Evolutionary conservation across 2,888 invertebrate genomes (phyloP).

Genomic region (Dolomedes plantarius): DNA sequence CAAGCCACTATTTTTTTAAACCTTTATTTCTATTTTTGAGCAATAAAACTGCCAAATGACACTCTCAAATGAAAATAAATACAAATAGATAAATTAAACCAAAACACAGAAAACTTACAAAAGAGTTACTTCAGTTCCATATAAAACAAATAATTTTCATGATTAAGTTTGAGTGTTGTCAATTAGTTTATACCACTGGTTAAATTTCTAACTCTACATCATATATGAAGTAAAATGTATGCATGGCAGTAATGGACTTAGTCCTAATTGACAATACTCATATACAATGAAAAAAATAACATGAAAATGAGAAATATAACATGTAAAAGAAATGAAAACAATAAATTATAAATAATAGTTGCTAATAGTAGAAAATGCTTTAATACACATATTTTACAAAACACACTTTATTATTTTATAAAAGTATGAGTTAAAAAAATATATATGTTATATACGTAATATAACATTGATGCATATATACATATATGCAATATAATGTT

Average conservation of each 20-base stretch:
- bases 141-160: no score
- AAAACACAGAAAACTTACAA: background rate
- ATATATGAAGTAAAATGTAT: background rate
- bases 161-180: no score
- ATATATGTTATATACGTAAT: conserved; percentile 13
- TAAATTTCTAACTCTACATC: background rate
- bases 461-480: conserved; percentile 12
- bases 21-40: conserved; percentile 9
- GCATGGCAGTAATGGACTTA: background rate
- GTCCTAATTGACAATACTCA: background rate
- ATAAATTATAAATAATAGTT: background rate
- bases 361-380: background rate
- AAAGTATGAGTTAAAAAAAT: conserved; percentile 18
- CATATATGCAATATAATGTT: conserved; percentile 13
- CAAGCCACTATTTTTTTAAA: no score
- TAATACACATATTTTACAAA: conserved; percentile 10
- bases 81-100: background rate
- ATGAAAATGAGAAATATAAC: no score
- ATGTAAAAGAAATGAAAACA: background rate
- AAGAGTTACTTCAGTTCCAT: no score
- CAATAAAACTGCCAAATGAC: background rate
- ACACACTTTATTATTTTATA: conserved; percentile 11
- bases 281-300: background rate
- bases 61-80: background rate
- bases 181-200: background rate